Base-by-base conservation (phyloP, 2,797 vertebrate species). In the Meda fulgida region DNA sequence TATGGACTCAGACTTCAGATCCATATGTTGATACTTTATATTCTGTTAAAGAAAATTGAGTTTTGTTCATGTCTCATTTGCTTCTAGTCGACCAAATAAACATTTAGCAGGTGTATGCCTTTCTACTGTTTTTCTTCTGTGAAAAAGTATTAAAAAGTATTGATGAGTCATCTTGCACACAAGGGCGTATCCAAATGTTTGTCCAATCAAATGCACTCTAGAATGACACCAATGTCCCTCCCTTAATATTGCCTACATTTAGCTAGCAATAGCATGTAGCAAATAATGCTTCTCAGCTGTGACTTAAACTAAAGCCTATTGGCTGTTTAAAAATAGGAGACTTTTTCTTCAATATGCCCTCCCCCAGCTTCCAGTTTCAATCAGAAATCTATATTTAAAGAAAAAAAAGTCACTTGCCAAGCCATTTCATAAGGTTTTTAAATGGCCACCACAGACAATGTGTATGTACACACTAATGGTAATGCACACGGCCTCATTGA, bases 401-500 rank as follows among this genome's bases (percentile, higher is more conserved):
- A 76, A 21, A 83, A 66, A 53, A 29, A 4, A n/a, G n/a, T 34
- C 63, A 40, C 34, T 38, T 38, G 0, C n/a, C 34, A 69, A 84
- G 73, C 63, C 26, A 40, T 70, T 78, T 31, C 43, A 60, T 46
- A 46, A 63, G 73, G 46, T 69, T 36, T 78, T 77, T 58, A 23
- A 78, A 77, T 21, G 26, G 66, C 63, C 23, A 16, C 16, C 46
- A 6, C 18, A 58, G 46, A 77, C 82, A 55, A 10, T 46, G 36
- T 78, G 73, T 70, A 18, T 23, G 60, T 51, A 60, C 36, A 18
- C 31, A 38, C 38, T 46, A 78, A 71, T 70, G 63, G 46, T 53
- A 67, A 67, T 58, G 48, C 46, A 69, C 73, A 77, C 73, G 58
- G 82, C 63, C 72, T 83, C 58, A 65, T 1, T 82, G 34, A 79